A percentile compares a stretch with the other conserved stretches of the same genome.
phyloP scores from a whole-genome alignment of 2,797 vertebrate species.

The Antrozous pallidus region DNA sequence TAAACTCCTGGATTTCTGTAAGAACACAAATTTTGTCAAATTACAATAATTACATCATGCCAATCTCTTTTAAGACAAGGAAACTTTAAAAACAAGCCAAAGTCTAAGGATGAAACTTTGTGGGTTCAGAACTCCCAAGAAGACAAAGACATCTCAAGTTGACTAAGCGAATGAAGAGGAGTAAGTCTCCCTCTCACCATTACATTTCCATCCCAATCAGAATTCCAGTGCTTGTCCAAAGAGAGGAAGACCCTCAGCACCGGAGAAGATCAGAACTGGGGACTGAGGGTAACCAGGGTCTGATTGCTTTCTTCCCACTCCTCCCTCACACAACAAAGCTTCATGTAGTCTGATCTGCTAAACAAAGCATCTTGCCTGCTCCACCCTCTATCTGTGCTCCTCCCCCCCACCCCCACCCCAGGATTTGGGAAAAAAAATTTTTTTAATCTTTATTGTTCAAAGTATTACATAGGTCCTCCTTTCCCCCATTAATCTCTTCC shows the following conservation, averaged over 20 bases:
- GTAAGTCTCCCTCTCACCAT: background rate
- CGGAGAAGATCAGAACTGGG: background rate
- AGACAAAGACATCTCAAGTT: background rate
- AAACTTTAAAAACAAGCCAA: background rate
- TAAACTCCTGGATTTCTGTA: background rate
- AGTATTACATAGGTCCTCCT: no score
- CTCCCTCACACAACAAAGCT: background rate
- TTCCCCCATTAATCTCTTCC: no score
- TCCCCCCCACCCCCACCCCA: fast-evolving
- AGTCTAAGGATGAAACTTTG: background rate
- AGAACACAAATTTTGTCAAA: background rate
- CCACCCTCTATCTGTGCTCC: background rate
- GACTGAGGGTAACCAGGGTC: background rate
- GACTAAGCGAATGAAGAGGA: background rate
- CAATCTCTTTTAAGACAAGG: background rate
- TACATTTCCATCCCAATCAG: background rate
- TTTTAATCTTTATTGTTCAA: background rate
- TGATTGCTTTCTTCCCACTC: background rate
- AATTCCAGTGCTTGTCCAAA: background rate
- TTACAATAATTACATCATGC: background rate
- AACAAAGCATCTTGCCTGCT: background rate
- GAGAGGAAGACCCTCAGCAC: background rate
- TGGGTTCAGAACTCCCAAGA: background rate
- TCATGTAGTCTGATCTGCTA: background rate
- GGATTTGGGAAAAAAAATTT: background rate